These are phyloP conservation scores for Mus minutoides DNA, from an alignment of 2,797 vertebrate genomes.

Conservation along the genomic window DNA sequence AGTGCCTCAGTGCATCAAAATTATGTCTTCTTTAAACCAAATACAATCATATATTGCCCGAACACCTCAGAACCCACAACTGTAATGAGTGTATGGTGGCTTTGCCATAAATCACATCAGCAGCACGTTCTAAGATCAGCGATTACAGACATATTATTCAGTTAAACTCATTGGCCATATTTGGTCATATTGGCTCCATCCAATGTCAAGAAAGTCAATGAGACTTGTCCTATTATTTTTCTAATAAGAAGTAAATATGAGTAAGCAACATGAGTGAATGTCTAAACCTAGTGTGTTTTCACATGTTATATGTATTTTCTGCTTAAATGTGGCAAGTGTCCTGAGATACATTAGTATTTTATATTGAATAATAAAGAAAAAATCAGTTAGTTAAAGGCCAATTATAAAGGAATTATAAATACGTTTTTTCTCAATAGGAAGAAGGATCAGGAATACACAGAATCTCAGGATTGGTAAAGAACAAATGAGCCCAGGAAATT, in stretches of 20 bases:
- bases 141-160: background rate
- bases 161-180: background rate
- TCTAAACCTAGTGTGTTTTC: background rate
- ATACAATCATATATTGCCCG: background rate
- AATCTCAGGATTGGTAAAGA: constrained; percentile 8
- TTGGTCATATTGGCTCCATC: background rate
- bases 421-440: background rate
- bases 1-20: background rate
- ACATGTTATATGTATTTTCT: background rate
- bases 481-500: background rate
- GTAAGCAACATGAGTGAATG: background rate
- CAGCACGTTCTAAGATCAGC: background rate
- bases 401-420: background rate
- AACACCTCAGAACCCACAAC: background rate
- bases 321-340: background rate
- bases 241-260: background rate
- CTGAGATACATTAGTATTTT: background rate
- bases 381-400: constrained; percentile 11
- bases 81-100: background rate
- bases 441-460: background rate
- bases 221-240: background rate
- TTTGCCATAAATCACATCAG: background rate
- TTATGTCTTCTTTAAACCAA: background rate
- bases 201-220: background rate
- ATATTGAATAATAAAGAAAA: background rate